Percentiles rank a stretch among this genome's conserved stretches.
These are phyloP conservation scores for Catocala fraxini DNA, from an alignment of 2,888 invertebrate species.

Conservation along the genomic window DNA sequence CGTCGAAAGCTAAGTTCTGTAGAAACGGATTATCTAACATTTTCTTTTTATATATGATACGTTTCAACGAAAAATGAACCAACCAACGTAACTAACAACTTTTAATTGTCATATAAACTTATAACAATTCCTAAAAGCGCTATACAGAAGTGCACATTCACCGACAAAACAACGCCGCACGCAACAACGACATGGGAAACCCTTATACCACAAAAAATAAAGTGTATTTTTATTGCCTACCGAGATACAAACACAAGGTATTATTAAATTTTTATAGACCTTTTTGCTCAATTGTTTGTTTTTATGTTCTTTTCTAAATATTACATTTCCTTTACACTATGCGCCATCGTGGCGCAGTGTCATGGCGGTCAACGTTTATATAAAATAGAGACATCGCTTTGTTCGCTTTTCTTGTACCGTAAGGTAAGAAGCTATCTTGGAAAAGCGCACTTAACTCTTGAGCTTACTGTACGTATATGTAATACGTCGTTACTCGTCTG, in stretches of 20 bases:
- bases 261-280: constrained; percentile 50
- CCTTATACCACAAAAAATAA: constrained; percentile 44
- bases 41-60: constrained; percentile 10
- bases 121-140: constrained; percentile 19
- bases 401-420: neutral
- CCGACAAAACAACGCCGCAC: constrained; percentile 16
- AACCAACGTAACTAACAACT: constrained; percentile 9
- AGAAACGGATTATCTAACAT: constrained; percentile 28
- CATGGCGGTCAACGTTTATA: constrained; percentile 18
- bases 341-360: neutral
- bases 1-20: constrained; percentile 15
- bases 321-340: constrained; percentile 31
- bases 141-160: constrained; percentile 27
- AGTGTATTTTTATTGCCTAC: constrained; percentile 43
- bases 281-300: constrained; percentile 50
- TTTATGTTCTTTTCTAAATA: constrained; percentile 46
- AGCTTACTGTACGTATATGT: constrained; percentile 2
- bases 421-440: constrained; percentile 1
- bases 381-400: constrained; percentile 2
- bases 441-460: constrained; percentile 2
- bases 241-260: constrained; percentile 45
- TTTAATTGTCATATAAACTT: constrained; percentile 31
- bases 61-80: constrained; percentile 14
- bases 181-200: constrained; percentile 27
- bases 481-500: constrained; percentile 3